Evolutionary conservation across 2,888 invertebrate genomes (phyloP).

Genomic region (Drosophila dives): DNA sequence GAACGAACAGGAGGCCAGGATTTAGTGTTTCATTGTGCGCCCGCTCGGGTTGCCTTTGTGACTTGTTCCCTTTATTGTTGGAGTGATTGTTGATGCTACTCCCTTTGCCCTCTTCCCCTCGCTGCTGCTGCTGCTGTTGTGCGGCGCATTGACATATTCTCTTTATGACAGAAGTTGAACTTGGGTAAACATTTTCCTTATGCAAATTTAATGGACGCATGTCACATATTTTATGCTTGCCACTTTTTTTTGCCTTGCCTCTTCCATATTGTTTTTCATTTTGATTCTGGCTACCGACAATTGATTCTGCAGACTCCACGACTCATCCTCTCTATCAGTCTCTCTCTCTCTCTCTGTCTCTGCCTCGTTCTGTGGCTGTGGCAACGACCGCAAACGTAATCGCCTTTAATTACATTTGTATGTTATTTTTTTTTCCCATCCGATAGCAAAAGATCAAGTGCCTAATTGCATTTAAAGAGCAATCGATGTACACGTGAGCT

Average conservation of each 20-base stretch:
- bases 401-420: constrained; percentile 58
- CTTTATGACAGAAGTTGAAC: constrained; percentile 57
- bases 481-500: constrained; percentile 57
- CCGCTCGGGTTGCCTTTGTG: constrained; percentile 17
- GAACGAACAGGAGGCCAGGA: not conserved
- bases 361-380: not conserved
- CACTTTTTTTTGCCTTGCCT: not conserved
- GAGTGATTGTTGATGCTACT: constrained; percentile 10
- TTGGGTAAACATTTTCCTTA: constrained; percentile 45
- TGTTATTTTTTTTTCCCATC: constrained; percentile 6
- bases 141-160: constrained; percentile 51
- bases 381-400: constrained; percentile 63
- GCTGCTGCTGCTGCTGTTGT: constrained; percentile 25
- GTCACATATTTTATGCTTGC: constrained; percentile 47
- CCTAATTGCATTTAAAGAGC: constrained; percentile 57
- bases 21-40: constrained; percentile 4
- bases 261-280: constrained; percentile 17
- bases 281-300: constrained; percentile 12
- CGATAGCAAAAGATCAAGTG: constrained; percentile 67
- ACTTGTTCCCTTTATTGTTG: constrained; percentile 13
- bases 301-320: constrained; percentile 14
- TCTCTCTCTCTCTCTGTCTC: not conserved
- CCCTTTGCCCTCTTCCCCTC: not conserved
- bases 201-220: constrained; percentile 66
- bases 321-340: not conserved